Evolutionary conservation across 2,113 vertebrate species (phyloP), one percentile per base, ranked within the genome.

Genomic region (Sturnus vulgaris): DNA sequence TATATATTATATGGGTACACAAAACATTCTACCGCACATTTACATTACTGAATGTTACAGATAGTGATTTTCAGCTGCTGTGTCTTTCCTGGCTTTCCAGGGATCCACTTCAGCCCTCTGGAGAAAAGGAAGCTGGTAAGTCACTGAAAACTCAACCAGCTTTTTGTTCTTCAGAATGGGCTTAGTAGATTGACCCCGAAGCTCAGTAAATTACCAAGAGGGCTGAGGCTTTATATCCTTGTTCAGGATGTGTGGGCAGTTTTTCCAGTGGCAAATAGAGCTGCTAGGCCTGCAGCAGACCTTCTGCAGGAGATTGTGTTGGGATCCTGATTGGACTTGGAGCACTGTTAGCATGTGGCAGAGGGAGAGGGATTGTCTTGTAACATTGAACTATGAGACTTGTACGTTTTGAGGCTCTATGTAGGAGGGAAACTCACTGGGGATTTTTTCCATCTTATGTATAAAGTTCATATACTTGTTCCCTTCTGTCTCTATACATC

Each of bases 51-150:
- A 22, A 40, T 73, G 71, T 39, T 71, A 19, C 47, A 46, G 33
- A 6, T 12, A 20, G 35, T 2, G 2, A 3, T 66, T 47, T 39
- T 2, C 2, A 92, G 40, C 69, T 52, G 1, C 47, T 42, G 0
- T 64, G 66, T 63, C 44, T 89, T 53, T 56, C 63, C 30, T 86
- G 84, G 30, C 44, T 63, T 73, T 82, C 27, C 52, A 56, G 49
- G 37, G 61, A 73, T 69, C 47, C 55, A 7, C 33, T 46, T 50
- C 16, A 24, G 44, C 18, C 28, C 55, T 75, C 10, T 30, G 65
- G 65, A 49, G 77, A 59, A 75, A 56, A 59, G 44, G 60, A 75
- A 42, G 64, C 76, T 92, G 70, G 52, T 57, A 33, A 66, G 27
- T 40, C 30, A 9, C 77, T 30, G 46, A 15, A n/a, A 82, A 53